Evolutionary conservation across 1,140 invertebrate genomes (phyloP), one percentile per base, ranked within the genome.

Genomic region (Papilio machaon): DNA sequence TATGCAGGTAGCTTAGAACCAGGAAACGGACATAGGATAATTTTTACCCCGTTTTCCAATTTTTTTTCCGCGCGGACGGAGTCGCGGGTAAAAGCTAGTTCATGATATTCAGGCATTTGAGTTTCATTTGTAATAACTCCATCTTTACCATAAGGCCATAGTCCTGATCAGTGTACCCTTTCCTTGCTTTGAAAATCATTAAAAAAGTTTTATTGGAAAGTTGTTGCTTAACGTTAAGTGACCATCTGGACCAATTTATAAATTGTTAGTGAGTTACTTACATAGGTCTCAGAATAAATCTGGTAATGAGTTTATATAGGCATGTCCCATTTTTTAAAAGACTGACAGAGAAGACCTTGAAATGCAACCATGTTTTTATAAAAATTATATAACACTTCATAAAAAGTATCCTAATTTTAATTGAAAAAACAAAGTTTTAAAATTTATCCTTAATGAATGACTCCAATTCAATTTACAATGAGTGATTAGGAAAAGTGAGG

Each of bases 401-500:
- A 58, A 19, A 58, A 19, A 8, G 0, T 19, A 58, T 8, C 1
- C 54, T 19, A 58, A 58, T 58, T 58, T 58, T n/a, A 58, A 58
- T 30, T 30, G 23, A 30, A 30, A 30, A 30, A 30, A n/a, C n/a
- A 30, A 30, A 30, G 23, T 30, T 30, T 30, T 30, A 30, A 30
- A 30, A 38, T 70, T 30, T 70, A 35, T 13, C 3, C 4, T 70
- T 30, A 70, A 38, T 38, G 11, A 11, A 70, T 35, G 64, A 70
- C 13, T 70, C 11, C 0, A 70, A 70, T 35, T 70, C 30, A 70
- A 70, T 70, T 35, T 35, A 70, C 64, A 70, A 70, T 70, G 19
- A 30, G 60, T 64, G 60, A 64, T 64, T 30, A 70, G 13, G 64
- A 35, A 35, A 64, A 70, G 23, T 70, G 64, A 70, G 64, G 64